Evolutionary conservation across 1,140 invertebrate species (phyloP), one percentile per base, ranked within the genome.

Genomic region (Sinella curviseta): DNA sequence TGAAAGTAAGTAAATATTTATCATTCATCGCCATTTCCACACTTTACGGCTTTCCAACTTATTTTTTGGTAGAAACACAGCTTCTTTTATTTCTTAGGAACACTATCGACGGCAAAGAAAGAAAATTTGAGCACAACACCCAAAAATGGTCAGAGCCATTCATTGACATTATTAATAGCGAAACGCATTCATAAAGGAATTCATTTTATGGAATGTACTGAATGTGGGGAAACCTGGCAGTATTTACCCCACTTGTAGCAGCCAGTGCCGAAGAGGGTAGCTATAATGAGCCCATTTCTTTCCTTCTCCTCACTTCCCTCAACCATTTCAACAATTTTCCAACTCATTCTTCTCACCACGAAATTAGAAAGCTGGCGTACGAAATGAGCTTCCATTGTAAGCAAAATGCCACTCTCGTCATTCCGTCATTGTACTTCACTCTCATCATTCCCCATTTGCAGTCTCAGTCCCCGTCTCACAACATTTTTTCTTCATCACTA

Each of bases 271-370:
- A 12, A 48, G 39, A 48, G 39, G 39, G 39, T 48, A 48, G 39
- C 20, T 48, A 8, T 31, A 70, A 70, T 70, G 65, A 70, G 65
- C 26, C 65, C 65, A 70, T 70, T 70, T 17, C 28, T 70, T 70
- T 33, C 12, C 26, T 70, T 33, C 31, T 30, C 65, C 30, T 33
- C 24, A 31, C 30, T 70, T 70, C 24, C 24, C 65, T 70, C 30
- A 17, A 8, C 8, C 65, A 8, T 31, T 70, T 70, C 65, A 33
- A 70, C 65, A 70, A 70, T 70, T 70, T 70, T 33, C 65, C 65
- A 70, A 4, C 12, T 70, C 65, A 70, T 70, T 33, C 65, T 33
- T 70, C 65, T 70, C 65, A 70, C 65, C 65, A 70, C 65, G 57
- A 65, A 65, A 65, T 65, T 65, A 65, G 57, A 65, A 65, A 65